Percentiles rank a stretch among this genome's conserved stretches.
Conservation (phyloP, 1,140 invertebrate species). For the Lucilia sericata region DNA sequence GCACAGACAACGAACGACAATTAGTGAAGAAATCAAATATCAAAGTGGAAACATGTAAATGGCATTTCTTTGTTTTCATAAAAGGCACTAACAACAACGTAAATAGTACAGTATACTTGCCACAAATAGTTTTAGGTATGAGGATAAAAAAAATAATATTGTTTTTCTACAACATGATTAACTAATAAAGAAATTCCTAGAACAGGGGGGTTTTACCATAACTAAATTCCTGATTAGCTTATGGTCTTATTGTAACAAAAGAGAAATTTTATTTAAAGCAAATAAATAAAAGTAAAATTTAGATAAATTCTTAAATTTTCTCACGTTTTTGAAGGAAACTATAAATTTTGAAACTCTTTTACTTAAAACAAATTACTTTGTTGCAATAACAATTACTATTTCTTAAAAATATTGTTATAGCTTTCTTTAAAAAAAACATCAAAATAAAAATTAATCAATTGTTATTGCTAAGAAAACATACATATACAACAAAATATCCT, state of each 20-base stretch:
- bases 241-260: background rate
- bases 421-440: background rate
- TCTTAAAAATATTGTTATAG: background rate
- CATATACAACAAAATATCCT: background rate
- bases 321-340: background rate
- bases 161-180: background rate
- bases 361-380: constrained; percentile 12
- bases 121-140: background rate
- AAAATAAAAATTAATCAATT: constrained; percentile 43
- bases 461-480: background rate
- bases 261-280: background rate
- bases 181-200: constrained; percentile 32
- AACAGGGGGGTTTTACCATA: constrained; percentile 15
- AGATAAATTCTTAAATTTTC: background rate
- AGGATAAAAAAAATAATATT: background rate
- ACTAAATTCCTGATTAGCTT: constrained; percentile 40
- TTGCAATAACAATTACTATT: constrained; percentile 20
- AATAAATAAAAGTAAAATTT: no score
- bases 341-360: background rate
- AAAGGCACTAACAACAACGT: background rate
- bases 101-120: background rate
- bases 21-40: constrained; percentile 38
- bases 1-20: constrained; percentile 29
- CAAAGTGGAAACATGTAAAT: constrained; percentile 32
- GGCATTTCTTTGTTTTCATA: constrained; percentile 36